These are phyloP conservation scores for Dreissena polymorpha DNA, from an alignment of 1,140 invertebrate species.

Conservation along the genomic window DNA sequence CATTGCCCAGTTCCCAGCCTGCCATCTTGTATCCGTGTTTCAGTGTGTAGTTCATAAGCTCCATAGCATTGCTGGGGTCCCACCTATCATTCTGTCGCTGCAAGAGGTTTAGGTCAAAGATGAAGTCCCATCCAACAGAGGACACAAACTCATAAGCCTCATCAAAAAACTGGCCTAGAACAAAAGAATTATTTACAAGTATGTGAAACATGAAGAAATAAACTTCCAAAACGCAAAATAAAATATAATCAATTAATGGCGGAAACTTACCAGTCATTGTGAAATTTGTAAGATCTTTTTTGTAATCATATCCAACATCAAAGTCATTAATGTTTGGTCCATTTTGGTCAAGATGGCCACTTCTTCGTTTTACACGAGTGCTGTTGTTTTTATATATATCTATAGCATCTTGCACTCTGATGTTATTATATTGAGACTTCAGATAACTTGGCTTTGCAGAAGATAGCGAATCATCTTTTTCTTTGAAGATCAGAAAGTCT, in stretches of 20 bases:
- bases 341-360: no score
- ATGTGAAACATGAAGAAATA: no score
- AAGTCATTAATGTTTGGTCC: no score
- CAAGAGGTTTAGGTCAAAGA: constrained; percentile 87
- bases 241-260: no score
- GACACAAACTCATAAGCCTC: constrained; percentile 84
- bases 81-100: constrained; percentile 82
- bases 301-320: constrained; percentile 14
- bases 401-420: background rate
- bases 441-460: no score
- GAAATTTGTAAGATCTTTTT: constrained; percentile 44
- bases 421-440: no score
- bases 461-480: background rate
- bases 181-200: constrained; percentile 7
- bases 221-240: no score
- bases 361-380: no score
- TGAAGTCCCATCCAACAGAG: constrained; percentile 81
- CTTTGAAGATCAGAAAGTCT: constrained; percentile 64
- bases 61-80: constrained; percentile 84
- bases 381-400: background rate
- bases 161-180: constrained; percentile 80
- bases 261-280: constrained; percentile 52
- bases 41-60: constrained; percentile 84
- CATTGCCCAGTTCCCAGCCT: constrained; percentile 89
- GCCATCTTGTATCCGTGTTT: constrained; percentile 80